A percentile compares a stretch with the other conserved stretches of the same genome.
phyloP scores from a whole-genome alignment of 2,888 invertebrate species.

The Oxyteleia sp. region DNA sequence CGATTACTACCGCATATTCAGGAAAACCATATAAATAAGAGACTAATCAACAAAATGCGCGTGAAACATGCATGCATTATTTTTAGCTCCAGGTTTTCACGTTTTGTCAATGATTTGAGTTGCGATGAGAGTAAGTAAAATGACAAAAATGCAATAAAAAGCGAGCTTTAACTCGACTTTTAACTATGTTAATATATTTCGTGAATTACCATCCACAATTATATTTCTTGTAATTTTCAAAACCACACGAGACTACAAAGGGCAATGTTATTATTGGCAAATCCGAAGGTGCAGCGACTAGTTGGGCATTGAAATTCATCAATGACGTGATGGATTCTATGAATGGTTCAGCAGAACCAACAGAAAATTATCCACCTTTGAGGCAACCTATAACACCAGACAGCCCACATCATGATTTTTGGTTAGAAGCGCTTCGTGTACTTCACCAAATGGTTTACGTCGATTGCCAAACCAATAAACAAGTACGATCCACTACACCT shows the following conservation, averaged over 20 bases:
- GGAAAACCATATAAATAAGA: conserved; percentile 3
- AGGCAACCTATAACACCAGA: conserved; percentile 12
- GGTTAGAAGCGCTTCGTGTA: background rate
- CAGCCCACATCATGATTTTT: conserved; percentile 22
- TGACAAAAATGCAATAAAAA: too few relatives aligned
- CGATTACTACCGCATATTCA: conserved; percentile 14
- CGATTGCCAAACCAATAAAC: background rate
- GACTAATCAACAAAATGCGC: conserved; percentile 27
- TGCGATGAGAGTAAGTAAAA: conserved; percentile 3
- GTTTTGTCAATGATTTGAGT: conserved; percentile 15
- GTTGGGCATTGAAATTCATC: conserved; percentile 26
- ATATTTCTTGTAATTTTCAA: background rate
- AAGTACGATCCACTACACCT: conserved; percentile 6
- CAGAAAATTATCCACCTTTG: conserved; percentile 18
- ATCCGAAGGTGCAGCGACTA: conserved; percentile 7
- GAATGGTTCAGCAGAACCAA: conserved; percentile 14
- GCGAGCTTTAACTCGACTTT: too few relatives aligned
- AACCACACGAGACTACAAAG: background rate
- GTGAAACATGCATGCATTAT: conserved; percentile 26
- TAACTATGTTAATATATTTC: too few relatives aligned
- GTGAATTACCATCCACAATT: too few relatives aligned
- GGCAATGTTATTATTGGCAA: background rate
- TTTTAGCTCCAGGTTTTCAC: background rate
- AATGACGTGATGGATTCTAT: conserved; percentile 25
- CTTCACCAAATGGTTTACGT: conserved; percentile 13